Conservation (phyloP, 1,140 invertebrate genomes). For the Hirudo medicinalis region DNA sequence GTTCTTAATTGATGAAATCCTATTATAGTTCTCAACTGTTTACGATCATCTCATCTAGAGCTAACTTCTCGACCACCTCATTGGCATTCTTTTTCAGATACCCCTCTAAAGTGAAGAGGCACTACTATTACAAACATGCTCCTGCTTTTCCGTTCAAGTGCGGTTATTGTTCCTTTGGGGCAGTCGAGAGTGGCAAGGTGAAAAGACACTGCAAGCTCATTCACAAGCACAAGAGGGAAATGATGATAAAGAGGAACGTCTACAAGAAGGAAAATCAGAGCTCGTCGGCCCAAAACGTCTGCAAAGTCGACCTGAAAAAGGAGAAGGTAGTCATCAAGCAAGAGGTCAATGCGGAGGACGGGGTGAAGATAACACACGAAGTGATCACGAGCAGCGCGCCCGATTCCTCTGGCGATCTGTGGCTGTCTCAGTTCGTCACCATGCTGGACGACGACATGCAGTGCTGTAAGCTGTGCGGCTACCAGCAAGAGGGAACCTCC, state of each 20-base stretch:
- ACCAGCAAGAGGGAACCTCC: slow-evolving; percentile 17
- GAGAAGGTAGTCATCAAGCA: not conserved
- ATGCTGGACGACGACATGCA: slow-evolving; percentile 11
- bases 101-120: slow-evolving; percentile 19
- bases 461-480: slow-evolving; percentile 20
- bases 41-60: too few species aligned
- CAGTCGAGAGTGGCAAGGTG: slow-evolving; percentile 19
- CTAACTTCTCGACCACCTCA: too few species aligned
- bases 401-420: slow-evolving; percentile 3
- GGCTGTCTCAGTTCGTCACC: slow-evolving; percentile 17
- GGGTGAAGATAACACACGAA: not conserved
- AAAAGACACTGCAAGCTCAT: slow-evolving; percentile 15
- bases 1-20: too few species aligned
- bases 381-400: not conserved
- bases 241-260: slow-evolving; percentile 10
- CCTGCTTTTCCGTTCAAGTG: slow-evolving; percentile 16
- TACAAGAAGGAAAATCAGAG: not conserved
- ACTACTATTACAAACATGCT: slow-evolving; percentile 20
- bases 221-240: slow-evolving; percentile 9
- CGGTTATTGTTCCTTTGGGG: slow-evolving; percentile 19
- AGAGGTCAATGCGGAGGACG: not conserved
- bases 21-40: too few species aligned
- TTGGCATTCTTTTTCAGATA: not conserved
- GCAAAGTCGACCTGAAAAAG: not conserved
- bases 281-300: not conserved